A percentile compares a stretch with the other conserved stretches of the same genome.
Conservation (phyloP, 1,140 invertebrate species). For the Sitodiplosis mosellana region DNA sequence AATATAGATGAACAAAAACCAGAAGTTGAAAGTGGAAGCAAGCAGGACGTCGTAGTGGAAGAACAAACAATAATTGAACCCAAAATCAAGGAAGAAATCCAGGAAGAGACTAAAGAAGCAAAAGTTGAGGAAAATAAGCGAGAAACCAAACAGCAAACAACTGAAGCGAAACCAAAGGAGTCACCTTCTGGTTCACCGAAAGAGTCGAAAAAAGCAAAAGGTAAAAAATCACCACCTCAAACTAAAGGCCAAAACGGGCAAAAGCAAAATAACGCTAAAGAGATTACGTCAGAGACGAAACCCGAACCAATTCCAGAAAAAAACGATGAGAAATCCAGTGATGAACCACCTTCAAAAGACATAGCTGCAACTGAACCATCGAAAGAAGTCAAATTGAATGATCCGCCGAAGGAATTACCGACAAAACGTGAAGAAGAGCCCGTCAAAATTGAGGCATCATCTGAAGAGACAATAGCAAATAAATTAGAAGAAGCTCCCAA, state of each 20-base stretch:
- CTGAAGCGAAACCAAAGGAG: not conserved
- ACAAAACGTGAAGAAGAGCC: too few relatives aligned
- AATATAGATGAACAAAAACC: too few relatives aligned
- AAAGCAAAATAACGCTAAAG: not conserved
- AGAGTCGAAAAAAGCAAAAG: not conserved
- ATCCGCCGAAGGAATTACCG: too few relatives aligned
- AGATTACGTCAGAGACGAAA: not conserved
- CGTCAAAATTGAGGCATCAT: too few relatives aligned
- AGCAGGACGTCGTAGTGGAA: not conserved
- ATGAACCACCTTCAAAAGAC: too few relatives aligned
- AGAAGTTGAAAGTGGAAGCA: not conserved
- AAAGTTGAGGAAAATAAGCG: not conserved
- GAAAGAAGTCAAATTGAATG: too few relatives aligned
- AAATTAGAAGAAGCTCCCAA: too few relatives aligned
- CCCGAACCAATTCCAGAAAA: not conserved
- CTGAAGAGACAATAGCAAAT: too few relatives aligned
- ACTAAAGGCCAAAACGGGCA: not conserved
- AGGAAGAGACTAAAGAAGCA: not conserved
- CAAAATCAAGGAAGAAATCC: not conserved
- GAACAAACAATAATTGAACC: not conserved
- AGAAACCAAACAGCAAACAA: not conserved
- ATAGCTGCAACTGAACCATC: too few relatives aligned
- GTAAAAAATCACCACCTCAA: not conserved
- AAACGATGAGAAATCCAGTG: too few relatives aligned
- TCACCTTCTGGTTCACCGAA: not conserved